Evolutionary conservation across 1,140 invertebrate species (phyloP), one percentile per base, ranked within the genome.

Genomic region (Pristionchus pacificus): DNA sequence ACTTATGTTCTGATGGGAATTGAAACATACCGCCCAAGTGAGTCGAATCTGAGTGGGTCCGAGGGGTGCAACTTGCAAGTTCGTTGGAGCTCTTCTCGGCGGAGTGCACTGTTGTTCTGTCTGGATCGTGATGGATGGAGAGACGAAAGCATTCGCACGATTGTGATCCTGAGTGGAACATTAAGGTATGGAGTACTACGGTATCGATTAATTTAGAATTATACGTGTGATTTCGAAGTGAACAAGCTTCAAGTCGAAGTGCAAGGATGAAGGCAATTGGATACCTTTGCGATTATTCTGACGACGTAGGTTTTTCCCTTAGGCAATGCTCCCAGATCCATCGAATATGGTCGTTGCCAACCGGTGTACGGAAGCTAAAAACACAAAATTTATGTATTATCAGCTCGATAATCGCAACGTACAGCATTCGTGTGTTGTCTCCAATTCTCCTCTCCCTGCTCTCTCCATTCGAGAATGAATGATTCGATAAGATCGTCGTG

Each of bases 11-110:
- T 49, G 19, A 49, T 49, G 38, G 38, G 19, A 49, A 19, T 6
- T 6, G 38, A 10, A 49, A 49, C 38, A 10, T 10, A 49, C 38
- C 38, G 65, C 65, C 81, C 81, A 83, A 27, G 57, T 76, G 19
- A 83, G 69, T 61, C 80, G 80, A 61, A 83, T 78, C 71, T 83
- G 80, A 30, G 79, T 81, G 29, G 82, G 82, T 24, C 81, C 81
- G 24, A 83, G 60, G 1, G 82, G 77, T 2, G 77, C 69, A 25
- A 83, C 79, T 55, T 74, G 76, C 27, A 83, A 63, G 49, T 80
- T 78, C n/a, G 63, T 60, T 57, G 81, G 81, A n/a, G 80, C 28
- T 57, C 78, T 67, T 58, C 79, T 63, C 1, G 81, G 81, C 3
- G 80, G 58, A 28, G 62, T 64, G 65, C 76, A 77, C 24, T 69